A percentile compares a stretch with the other conserved stretches of the same genome.
These are phyloP conservation scores for Calameuta pallipes DNA, from an alignment of 2,888 invertebrate genomes.

Conservation along the genomic window DNA sequence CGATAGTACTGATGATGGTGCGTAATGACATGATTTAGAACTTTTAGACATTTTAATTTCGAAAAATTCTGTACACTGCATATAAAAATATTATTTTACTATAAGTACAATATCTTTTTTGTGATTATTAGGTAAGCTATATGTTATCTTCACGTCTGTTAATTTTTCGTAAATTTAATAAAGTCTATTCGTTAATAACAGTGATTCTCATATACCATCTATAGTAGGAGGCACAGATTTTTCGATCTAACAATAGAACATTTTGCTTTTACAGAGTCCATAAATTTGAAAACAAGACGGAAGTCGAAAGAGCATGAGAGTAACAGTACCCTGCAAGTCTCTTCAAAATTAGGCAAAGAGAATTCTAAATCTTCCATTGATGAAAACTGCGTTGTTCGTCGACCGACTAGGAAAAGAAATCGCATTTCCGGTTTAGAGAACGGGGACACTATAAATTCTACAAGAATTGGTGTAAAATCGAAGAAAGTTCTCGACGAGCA, in stretches of 20 bases:
- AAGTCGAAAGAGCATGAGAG: neutral
- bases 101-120: neutral
- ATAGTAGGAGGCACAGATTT: neutral
- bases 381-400: conserved; percentile 4
- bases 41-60: neutral
- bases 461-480: neutral
- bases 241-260: neutral
- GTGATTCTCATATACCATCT: neutral
- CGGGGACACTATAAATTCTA: neutral
- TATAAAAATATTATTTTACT: neutral
- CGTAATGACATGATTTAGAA: neutral
- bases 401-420: conserved; percentile 37
- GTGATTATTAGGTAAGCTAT: neutral
- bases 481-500: conserved; percentile 13
- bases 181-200: neutral
- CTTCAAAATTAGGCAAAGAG: conserved; percentile 18
- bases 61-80: neutral
- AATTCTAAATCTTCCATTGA: conserved; percentile 22
- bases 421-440: conserved; percentile 13
- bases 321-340: neutral
- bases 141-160: neutral
- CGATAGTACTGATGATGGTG: conserved; percentile 28
- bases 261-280: conserved; percentile 6
- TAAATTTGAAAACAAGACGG: conserved; percentile 13
- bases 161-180: neutral